Base-by-base conservation (phyloP, 2,888 invertebrate genomes). In the Ochropleura plecta region DNA sequence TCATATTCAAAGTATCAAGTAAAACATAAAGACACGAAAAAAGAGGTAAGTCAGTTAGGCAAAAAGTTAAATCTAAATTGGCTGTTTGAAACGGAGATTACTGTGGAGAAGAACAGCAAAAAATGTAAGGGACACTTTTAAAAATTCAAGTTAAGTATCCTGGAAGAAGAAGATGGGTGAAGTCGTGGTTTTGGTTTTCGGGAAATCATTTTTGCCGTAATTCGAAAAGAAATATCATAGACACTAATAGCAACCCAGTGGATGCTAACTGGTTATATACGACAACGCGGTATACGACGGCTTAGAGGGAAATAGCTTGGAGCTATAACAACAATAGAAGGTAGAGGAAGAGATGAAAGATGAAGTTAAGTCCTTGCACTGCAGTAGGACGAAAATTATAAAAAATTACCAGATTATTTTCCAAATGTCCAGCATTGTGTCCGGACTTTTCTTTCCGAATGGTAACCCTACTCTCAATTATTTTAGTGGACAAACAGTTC, bases 401-500 rank as follows among this genome's bases (percentile, higher is more conserved):
- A 60, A 18, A 60, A 60, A 60, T 18, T 60, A 7, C 18, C 2
- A 55, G 3, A 30, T 30, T 16, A 30, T 30, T 30, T 59, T 0
- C 16, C 57, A 59, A 59, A 30, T 30, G 30, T 59, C 30, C 30
- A 57, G 57, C 0, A 5, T 60, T n/a, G 12, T n/a, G 44, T 62
- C 62, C 62, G n/a, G 14, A 44, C 4, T 62, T 44, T 44, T 3
- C 7, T n/a, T 44, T 20, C 6, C 16, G 14, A n/a, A 20, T 20
- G 44, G 44, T 44, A 14, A 62, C 44, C 70, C 69, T 71, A 62
- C 44, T 62, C 81, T 79, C 91, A 90, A 93, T 92, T 92, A 92
- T 93, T 92, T 92, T 90, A 91, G 90, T 90, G 92, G 91, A 93
- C 93, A 93, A 93, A 93, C 92, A 93, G 93, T 92, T 91, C 90